Conservation (phyloP, 2,888 invertebrate species). For the Sylvicola fuscatus region DNA sequence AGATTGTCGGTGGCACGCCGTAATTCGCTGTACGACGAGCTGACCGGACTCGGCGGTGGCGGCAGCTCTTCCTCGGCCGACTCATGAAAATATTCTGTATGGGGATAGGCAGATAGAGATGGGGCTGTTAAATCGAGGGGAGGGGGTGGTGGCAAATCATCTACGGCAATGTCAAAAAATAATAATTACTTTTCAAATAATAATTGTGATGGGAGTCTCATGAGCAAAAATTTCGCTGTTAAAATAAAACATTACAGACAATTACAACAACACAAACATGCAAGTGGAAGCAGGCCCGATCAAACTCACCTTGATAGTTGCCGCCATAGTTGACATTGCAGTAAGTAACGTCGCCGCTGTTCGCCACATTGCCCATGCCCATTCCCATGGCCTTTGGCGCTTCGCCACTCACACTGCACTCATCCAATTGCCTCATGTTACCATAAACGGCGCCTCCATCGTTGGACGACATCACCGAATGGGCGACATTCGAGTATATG, state of each 20-base stretch:
- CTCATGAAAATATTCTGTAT: conserved; percentile 13
- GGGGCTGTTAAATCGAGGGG: conserved; percentile 11
- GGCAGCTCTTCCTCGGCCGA: conserved; percentile 39
- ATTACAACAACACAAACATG: too few relatives aligned
- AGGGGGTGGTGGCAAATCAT: conserved; percentile 3
- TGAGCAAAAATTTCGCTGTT: too few relatives aligned
- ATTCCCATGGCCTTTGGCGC: too few relatives aligned
- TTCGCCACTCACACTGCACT: too few relatives aligned
- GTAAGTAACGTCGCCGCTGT: not conserved
- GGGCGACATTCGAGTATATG: not conserved
- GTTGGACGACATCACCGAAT: not conserved
- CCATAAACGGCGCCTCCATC: too few relatives aligned
- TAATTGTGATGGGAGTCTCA: too few relatives aligned
- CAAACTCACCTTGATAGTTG: not conserved
- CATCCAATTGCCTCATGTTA: too few relatives aligned
- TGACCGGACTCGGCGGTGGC: conserved; percentile 75
- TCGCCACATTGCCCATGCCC: too few relatives aligned
- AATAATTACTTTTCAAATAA: too few relatives aligned
- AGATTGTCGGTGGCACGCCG: conserved; percentile 54
- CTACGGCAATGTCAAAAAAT: not conserved
- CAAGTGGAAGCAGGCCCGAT: too few relatives aligned
- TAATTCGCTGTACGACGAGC: conserved; percentile 76
- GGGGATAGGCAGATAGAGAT: conserved; percentile 29
- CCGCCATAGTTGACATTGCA: not conserved
- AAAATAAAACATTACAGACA: too few relatives aligned